Base-by-base conservation (phyloP, 2,797 vertebrate genomes). In the Tympanoctomys barrerae region DNA sequence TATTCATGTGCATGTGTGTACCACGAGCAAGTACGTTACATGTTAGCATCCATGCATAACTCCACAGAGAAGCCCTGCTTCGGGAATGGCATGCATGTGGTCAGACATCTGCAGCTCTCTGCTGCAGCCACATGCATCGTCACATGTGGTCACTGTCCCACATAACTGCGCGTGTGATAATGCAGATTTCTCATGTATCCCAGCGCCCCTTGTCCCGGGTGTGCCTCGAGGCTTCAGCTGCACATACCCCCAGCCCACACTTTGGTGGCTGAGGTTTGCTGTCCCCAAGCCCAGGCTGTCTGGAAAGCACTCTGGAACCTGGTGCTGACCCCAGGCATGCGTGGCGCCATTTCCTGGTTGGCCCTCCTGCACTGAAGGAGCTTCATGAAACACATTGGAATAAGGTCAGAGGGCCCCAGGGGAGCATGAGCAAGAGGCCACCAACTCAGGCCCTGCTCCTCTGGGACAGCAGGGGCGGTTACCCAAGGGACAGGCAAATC, bases 1-100 rank as follows among this genome's bases (percentile, higher is more conserved):
- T 18, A 7, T 0, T 16, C 33, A 21, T 3, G 0, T 33, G 12
- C 21, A 2, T 52, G 11, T 7, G 2, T 61, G 22, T 46, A 26
- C 22, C 2, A 39, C 18, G n/a, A 79, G 3, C n/a, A 57, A 13
- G 54, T 4, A 2, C 42, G 71, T 46, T 75, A 46, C 61, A 89
- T 59, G 21, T 31, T 21, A 28, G 22, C 7, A 33, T 18, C 13
- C 24, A 16, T 28, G 13, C 16, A 24, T 21, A 70, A 28, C 54
- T 46, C 26, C 39, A 46, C 57, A 19, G 33, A 46, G 18, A 24
- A 83, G 26, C 39, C 49, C 18, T 19, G 52, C 78, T 12, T n/a
- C 6, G 18, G 54, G 70, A 66, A 46, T 33, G 28, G n/a, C 42
- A 78, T 11, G 39, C 18, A 21, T 33, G 39, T 46, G 79, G 42